phyloP scores from a whole-genome alignment of 1,140 invertebrate species.

The Uloborus diversus region DNA sequence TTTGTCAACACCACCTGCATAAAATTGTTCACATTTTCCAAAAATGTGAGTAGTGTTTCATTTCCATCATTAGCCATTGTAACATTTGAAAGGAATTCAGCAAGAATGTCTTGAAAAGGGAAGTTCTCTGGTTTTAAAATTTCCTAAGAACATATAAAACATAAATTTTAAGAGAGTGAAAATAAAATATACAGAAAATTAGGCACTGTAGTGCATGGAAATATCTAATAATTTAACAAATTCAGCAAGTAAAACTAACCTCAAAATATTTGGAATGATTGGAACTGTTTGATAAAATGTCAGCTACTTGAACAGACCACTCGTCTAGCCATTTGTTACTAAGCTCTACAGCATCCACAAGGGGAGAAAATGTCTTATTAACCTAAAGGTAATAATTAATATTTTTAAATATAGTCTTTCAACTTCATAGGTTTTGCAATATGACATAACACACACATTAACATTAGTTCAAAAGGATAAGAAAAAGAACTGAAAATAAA shows the following conservation, averaged over 20 bases:
- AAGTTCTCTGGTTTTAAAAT: conserved; percentile 40
- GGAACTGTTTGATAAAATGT: conserved; percentile 59
- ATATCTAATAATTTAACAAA: neutral
- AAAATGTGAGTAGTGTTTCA: conserved; percentile 29
- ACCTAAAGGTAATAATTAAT: too few species aligned
- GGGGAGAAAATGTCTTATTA: conserved; percentile 62
- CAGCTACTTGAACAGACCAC: conserved; percentile 61
- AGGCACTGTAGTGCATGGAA: neutral
- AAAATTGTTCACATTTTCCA: conserved; percentile 33
- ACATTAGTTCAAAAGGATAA: too few species aligned
- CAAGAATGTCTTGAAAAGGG: conserved; percentile 43
- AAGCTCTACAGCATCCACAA: conserved; percentile 60
- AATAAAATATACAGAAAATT: conserved; percentile 3
- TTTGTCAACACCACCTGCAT: conserved; percentile 16
- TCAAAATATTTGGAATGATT: conserved; percentile 52
- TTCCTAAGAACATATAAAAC: conserved; percentile 42
- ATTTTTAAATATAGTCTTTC: too few species aligned
- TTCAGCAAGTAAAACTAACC: conserved; percentile 3
- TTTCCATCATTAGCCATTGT: conserved; percentile 16
- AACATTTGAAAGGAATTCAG: conserved; percentile 31
- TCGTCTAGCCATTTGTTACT: conserved; percentile 61
- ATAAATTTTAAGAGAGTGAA: neutral
- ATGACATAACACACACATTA: too few species aligned
- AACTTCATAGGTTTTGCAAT: too few species aligned
- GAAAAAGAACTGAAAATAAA: too few species aligned